Base-by-base conservation (phyloP, 2,113 vertebrate species). In the Gallinago jamesoni region DNA sequence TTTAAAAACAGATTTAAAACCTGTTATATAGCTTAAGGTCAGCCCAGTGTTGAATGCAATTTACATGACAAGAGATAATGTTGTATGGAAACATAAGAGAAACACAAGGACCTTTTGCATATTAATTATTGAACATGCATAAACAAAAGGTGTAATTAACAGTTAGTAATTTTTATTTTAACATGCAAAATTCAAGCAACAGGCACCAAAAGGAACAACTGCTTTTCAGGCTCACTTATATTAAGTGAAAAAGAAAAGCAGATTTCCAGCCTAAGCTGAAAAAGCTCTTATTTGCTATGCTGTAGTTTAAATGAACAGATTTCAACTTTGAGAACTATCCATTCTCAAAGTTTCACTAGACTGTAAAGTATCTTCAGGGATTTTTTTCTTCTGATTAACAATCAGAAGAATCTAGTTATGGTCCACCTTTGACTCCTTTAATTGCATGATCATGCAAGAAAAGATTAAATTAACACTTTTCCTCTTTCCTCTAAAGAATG, bases 401-500 rank as follows among this genome's bases (percentile, higher is more conserved):
- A 53, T 14, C 41, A 43, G 41, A 43, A 43, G 41, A 43, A 43
- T 52, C 80, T 48, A 86, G n/a, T 37, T 93, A 18, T 75, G 63
- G 8, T n/a, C 91, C 63, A 75, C 33, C 50, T 64, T 91, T 67
- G 12, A 27, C 19, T 83, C 21, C 6, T 66, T 94, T 84, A 89
- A 85, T 91, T 31, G 12, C 27, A 48, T 63, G 55, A 91, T 72
- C 73, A 35, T 37, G 21, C 39, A 94, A 89, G 39, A 37, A 27
- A 87, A 94, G 83, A 84, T 92, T 56, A 96, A 90, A 88, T 59
- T 75, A 81, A 81, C 27, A 95, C 16, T 8, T 50, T 70, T 76
- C 15, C 53, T 84, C 53, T 55, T 30, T 55, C 39, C 52, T 88
- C 35, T 89, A 84, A 91, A 52, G 62, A 87, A 83, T 77, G 11